phyloP scores from a whole-genome alignment of 2,888 invertebrate genomes.

The Linyphia triangularis region DNA sequence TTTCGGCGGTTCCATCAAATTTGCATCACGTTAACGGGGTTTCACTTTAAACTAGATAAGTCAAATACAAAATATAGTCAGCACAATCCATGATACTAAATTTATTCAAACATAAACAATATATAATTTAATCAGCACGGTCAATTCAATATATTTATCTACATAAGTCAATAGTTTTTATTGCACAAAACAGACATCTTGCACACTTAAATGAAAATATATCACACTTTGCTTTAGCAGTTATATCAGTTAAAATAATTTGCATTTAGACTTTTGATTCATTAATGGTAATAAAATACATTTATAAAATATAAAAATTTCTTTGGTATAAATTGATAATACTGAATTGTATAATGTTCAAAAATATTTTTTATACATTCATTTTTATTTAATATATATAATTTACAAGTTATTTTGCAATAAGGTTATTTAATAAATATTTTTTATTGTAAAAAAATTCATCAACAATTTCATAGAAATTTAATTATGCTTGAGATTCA shows the following conservation, averaged over 20 bases:
- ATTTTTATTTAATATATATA: not conserved
- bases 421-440: not conserved
- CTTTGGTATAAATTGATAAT: conserved; percentile 35
- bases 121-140: conserved; percentile 55
- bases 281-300: not conserved
- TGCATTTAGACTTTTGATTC: not conserved
- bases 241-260: not conserved
- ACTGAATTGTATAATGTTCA: not conserved
- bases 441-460: not conserved
- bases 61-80: not conserved
- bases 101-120: conserved; percentile 66
- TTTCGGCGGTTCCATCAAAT: no score
- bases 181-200: conserved; percentile 36
- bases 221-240: conserved; percentile 48
- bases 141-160: conserved; percentile 37
- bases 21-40: no score
- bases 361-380: not conserved
- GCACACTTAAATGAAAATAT: conserved; percentile 34
- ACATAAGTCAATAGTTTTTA: conserved; percentile 33
- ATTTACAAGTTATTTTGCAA: not conserved
- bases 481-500: conserved; percentile 7
- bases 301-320: not conserved
- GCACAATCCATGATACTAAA: not conserved
- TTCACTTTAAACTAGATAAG: no score
- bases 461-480: not conserved